Evolutionary conservation across 1,140 invertebrate species (phyloP), one percentile per base, ranked within the genome.

Genomic region (Drosophila orosa): DNA sequence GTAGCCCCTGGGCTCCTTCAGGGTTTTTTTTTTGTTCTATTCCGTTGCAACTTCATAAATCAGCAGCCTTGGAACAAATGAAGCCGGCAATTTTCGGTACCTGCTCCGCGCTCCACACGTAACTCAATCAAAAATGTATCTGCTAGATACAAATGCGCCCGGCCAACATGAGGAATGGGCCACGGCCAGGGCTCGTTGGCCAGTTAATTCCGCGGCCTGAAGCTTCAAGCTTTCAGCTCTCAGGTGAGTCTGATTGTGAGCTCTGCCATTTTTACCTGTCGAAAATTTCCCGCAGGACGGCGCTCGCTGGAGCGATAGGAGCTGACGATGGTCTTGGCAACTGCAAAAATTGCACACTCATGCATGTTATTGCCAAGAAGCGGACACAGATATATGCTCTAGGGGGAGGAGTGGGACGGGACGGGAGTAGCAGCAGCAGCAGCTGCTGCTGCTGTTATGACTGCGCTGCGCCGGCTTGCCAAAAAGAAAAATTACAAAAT

Each of bases 401-500:
- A 39, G 42, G 45, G 62, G 22, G 27, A 10, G 44, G 8, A 47
- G 44, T n/a, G 19, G 47, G 44, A n/a, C n/a, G 22, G 24, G 9
- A 7, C 0, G 10, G 40, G 8, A 24, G 15, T 0, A 27, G 56
- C 8, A 27, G 3, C 8, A n/a, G 35, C 3, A 56, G 27, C 27
- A 44, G 29, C 67, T 22, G 55, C 68, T 57, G 66, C 80, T 84
- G 80, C 84, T 84, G 84, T 87, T 87, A 89, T 87, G 84, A 87
- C 84, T 87, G 84, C 80, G 84, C 80, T 77, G 84, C 45, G 76
- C 83, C 79, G 76, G 76, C 79, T 86, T 87, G 84, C 83, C 84
- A 87, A 89, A 87, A 86, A 87, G 83, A 87, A 87, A 87, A 87
- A 87, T 87, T 87, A 89, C 84, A 89, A 89, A 89, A 87, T 89